Conservation (phyloP, 2,888 invertebrate genomes). For the Marasmarcha lunaedactyla region DNA sequence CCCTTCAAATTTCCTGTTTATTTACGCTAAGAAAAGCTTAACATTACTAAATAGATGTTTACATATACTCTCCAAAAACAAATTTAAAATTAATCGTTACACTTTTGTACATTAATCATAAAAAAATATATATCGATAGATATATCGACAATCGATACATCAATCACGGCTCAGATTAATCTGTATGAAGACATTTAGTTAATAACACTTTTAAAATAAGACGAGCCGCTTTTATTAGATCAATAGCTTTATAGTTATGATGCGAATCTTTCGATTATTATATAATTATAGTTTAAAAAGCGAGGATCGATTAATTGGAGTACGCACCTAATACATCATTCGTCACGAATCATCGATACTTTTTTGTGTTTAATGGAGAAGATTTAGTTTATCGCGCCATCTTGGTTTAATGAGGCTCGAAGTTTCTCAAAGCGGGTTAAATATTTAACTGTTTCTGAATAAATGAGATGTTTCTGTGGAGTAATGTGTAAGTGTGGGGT, state of each 20-base stretch:
- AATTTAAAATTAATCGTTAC: background rate
- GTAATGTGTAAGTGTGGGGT: slow-evolving; percentile 20
- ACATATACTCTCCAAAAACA: background rate
- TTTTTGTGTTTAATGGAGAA: slow-evolving; percentile 17
- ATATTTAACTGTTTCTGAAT: slow-evolving; percentile 30
- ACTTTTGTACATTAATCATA: background rate
- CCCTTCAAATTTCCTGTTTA: background rate
- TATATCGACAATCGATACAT: slow-evolving; percentile 32
- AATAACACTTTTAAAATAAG: slow-evolving; percentile 36
- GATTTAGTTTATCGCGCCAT: slow-evolving; percentile 47
- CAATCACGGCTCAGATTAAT: slow-evolving; percentile 35
- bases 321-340: slow-evolving; percentile 40
- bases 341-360: slow-evolving; percentile 33
- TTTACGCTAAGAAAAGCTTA: background rate
- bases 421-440: slow-evolving; percentile 29
- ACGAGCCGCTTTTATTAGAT: slow-evolving; percentile 50
- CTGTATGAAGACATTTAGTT: slow-evolving; percentile 49
- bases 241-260: slow-evolving; percentile 43
- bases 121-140: background rate
- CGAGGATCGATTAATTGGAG: slow-evolving; percentile 47
- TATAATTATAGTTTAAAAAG: slow-evolving; percentile 44
- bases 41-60: no score
- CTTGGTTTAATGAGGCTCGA: slow-evolving; percentile 35
- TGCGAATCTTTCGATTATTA: slow-evolving; percentile 51
- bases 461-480: slow-evolving; percentile 35